Evolutionary conservation across 2,113 vertebrate genomes (phyloP).

Genomic region (Tenebrosternarchus preto): DNA sequence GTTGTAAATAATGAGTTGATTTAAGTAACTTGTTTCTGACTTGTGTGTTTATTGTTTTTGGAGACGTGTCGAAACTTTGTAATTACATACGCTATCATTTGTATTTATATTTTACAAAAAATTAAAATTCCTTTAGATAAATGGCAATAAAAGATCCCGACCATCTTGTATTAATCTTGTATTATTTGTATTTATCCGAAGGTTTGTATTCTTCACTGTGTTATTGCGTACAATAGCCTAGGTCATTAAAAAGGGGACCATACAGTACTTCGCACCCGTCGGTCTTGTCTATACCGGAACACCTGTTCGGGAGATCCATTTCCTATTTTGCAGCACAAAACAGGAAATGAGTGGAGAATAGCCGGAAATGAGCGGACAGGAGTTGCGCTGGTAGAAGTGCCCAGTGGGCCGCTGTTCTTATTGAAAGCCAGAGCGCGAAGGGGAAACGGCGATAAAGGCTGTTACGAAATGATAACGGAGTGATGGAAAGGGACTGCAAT

Average conservation of each 20-base stretch:
- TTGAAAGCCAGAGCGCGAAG: background rate
- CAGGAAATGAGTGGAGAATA: slow-evolving; percentile 55
- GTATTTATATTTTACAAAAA: slow-evolving; percentile 98
- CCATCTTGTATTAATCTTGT: slow-evolving; percentile 30
- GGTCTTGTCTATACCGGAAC: slow-evolving; percentile 30
- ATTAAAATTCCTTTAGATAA: slow-evolving; percentile 79
- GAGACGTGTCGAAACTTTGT: slow-evolving; percentile 93
- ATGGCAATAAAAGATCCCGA: slow-evolving; percentile 88
- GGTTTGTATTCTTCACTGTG: too few species aligned
- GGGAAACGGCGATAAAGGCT: background rate
- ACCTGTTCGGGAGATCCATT: slow-evolving; percentile 39
- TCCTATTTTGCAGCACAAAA: slow-evolving; percentile 49
- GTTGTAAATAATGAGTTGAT: slow-evolving; percentile 83
- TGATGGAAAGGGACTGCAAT: background rate
- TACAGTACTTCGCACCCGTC: slow-evolving; percentile 10
- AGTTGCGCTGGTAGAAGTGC: background rate
- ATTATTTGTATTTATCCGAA: background rate
- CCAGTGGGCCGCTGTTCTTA: background rate
- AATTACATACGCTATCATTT: slow-evolving; percentile 92
- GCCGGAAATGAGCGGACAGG: slow-evolving; percentile 45
- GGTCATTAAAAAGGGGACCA: background rate
- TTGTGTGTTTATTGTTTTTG: slow-evolving; percentile 88
- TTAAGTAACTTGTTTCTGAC: slow-evolving; percentile 84
- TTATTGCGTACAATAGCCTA: too few species aligned
- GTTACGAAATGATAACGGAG: background rate